Conservation (phyloP, 2,113 vertebrate species). For the Saguinus imperator region DNA sequence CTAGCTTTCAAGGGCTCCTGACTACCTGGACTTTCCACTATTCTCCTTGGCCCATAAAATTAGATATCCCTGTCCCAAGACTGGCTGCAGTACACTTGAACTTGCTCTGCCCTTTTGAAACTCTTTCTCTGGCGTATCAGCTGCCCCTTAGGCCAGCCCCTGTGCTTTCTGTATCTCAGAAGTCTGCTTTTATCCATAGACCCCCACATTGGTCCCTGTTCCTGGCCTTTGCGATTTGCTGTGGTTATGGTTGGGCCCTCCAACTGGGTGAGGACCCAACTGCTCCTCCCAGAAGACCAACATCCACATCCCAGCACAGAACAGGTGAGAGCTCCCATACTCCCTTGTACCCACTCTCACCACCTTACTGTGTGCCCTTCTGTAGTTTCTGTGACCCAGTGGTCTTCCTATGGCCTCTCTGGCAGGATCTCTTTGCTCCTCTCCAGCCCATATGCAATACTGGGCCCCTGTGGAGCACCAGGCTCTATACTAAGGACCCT, state of each 20-base stretch:
- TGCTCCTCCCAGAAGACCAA: background rate
- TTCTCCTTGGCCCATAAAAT: background rate
- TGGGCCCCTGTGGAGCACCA: background rate
- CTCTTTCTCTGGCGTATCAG: background rate
- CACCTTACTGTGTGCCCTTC: background rate
- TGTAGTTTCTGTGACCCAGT: background rate
- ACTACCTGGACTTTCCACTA: background rate
- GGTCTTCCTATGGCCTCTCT: background rate
- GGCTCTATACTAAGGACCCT: background rate
- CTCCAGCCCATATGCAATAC: background rate
- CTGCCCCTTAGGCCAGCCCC: background rate
- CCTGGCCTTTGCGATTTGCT: background rate
- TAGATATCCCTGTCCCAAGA: background rate
- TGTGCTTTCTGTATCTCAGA: background rate
- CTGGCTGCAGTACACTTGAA: background rate
- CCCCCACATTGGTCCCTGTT: background rate
- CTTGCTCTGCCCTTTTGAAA: background rate
- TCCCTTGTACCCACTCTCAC: background rate
- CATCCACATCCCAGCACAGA: background rate
- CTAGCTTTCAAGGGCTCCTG: background rate
- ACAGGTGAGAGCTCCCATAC: background rate
- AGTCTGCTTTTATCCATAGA: background rate
- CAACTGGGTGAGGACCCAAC: background rate
- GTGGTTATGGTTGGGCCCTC: background rate
- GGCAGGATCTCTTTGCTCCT: background rate